These are phyloP conservation scores for Tenthredo amoena DNA, from an alignment of 2,888 invertebrate genomes.

Conservation along the genomic window DNA sequence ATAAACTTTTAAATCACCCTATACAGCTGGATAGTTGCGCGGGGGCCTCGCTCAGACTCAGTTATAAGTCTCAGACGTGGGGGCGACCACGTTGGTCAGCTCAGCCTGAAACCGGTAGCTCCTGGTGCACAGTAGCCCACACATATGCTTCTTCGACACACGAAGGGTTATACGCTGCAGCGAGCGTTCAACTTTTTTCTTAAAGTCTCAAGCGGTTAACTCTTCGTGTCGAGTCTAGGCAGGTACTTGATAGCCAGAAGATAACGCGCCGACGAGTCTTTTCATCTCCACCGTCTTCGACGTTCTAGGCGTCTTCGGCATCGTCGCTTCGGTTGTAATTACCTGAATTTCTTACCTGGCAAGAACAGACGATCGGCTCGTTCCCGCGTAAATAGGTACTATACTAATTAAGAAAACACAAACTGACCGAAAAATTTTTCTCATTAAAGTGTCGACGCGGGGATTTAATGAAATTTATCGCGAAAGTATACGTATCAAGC, in stretches of 20 bases:
- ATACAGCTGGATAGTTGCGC: background rate
- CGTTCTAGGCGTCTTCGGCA: slow-evolving; percentile 25
- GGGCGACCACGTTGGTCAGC: slow-evolving; percentile 59
- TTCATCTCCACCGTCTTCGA: slow-evolving; percentile 50
- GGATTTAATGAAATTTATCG: background rate
- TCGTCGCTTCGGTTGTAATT: slow-evolving; percentile 35
- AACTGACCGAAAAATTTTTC: background rate
- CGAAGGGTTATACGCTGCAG: slow-evolving; percentile 31
- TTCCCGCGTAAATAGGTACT: background rate
- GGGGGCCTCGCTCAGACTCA: background rate
- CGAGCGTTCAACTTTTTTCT: slow-evolving; percentile 52
- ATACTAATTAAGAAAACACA: slow-evolving; percentile 2
- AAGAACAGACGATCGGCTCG: background rate
- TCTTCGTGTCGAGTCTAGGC: slow-evolving; percentile 52
- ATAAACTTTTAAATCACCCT: slow-evolving; percentile 33
- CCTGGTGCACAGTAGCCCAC: slow-evolving; percentile 44
- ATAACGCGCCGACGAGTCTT: slow-evolving; percentile 50
- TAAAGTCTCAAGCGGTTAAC: slow-evolving; percentile 49
- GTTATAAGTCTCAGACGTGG: slow-evolving; percentile 30
- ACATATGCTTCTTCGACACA: slow-evolving; percentile 26
- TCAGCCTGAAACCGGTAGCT: slow-evolving; percentile 61
- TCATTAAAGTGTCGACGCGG: background rate
- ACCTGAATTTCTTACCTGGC: slow-evolving; percentile 31
- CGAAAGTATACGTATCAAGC: background rate
- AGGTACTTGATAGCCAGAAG: slow-evolving; percentile 51